These are phyloP conservation scores for Zoanthus sansibaricus DNA, from an alignment of 92 coral and sea anemone species.

Conservation along the genomic window DNA sequence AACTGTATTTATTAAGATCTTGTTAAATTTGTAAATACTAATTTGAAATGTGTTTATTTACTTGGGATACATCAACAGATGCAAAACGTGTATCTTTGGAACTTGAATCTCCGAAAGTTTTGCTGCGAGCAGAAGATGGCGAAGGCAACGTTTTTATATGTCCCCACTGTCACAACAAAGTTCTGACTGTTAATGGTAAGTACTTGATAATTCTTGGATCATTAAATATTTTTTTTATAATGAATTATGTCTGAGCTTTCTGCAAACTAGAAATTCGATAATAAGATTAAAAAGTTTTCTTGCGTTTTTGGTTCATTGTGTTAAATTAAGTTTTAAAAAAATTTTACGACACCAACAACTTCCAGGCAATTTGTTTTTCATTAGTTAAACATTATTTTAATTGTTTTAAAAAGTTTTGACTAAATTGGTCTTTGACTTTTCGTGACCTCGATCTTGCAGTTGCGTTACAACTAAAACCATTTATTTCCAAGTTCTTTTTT, in stretches of 20 bases:
- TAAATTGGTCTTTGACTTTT: background rate
- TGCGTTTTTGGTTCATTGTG: background rate
- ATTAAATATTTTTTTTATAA: too few species aligned
- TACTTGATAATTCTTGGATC: background rate
- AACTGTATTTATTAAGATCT: background rate
- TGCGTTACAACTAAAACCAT: background rate
- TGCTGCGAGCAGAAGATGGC: conserved; percentile 41
- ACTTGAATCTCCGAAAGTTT: conserved; percentile 19
- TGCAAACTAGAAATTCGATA: background rate
- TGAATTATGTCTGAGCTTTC: background rate
- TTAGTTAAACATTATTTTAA: background rate
- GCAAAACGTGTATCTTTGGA: conserved; percentile 51
- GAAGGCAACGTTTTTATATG: conserved; percentile 61
- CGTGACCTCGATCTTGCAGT: background rate
- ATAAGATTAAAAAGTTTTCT: background rate
- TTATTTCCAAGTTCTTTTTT: background rate
- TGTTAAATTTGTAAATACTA: background rate
- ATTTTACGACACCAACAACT: background rate
- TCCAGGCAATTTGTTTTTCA: background rate
- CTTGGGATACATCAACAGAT: conserved; percentile 31
- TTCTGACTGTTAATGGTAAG: conserved; percentile 65
- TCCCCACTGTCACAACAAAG: conserved; percentile 71
- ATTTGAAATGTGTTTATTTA: background rate
- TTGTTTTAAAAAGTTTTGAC: background rate
- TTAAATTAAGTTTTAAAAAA: background rate